Evolutionary conservation across 2,113 vertebrate genomes (phyloP).

Genomic region (Oreochromis spilurus): DNA sequence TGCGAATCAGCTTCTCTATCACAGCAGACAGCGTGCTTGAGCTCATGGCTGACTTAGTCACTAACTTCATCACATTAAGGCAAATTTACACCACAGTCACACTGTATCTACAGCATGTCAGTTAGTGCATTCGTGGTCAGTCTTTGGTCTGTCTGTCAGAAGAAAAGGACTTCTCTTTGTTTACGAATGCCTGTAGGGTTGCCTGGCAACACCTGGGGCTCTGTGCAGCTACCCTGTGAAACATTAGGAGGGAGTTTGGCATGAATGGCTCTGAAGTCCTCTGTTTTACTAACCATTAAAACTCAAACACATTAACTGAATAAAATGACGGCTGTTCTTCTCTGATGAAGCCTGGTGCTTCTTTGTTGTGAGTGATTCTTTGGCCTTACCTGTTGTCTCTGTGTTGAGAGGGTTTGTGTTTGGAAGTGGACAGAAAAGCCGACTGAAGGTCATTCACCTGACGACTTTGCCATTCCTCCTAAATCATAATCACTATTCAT

Average conservation of each 20-base stretch:
- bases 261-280: not conserved
- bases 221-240: not conserved
- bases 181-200: conserved; percentile 19
- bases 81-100: not conserved
- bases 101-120: not conserved
- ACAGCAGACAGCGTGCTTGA: conserved; percentile 53
- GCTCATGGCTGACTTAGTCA: conserved; percentile 2
- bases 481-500: not conserved
- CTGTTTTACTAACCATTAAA: not conserved
- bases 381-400: not conserved
- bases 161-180: not conserved
- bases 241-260: not conserved
- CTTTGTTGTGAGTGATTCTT: not conserved
- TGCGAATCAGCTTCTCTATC: conserved; percentile 62
- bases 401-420: not conserved
- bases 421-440: not conserved
- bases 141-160: not conserved
- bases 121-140: too few relatives aligned
- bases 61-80: not conserved
- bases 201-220: conserved; percentile 47
- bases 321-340: not conserved
- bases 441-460: not conserved
- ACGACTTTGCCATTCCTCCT: not conserved
- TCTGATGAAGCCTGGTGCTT: not conserved
- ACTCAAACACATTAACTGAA: not conserved